phyloP scores from a whole-genome alignment of 2,888 invertebrate genomes.

The Ichneumoninae sp. region DNA sequence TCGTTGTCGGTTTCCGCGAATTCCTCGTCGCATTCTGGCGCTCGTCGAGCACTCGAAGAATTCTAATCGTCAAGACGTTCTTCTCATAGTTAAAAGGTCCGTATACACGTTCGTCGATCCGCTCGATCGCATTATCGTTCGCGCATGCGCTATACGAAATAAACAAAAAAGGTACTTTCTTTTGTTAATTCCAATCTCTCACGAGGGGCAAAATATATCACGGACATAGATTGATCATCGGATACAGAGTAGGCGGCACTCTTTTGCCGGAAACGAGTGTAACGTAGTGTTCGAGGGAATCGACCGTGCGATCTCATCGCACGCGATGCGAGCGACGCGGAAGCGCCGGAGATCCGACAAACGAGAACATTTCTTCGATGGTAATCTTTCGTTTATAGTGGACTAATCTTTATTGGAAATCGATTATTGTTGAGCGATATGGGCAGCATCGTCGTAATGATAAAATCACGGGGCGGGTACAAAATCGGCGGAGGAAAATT shows the following conservation, averaged over 20 bases:
- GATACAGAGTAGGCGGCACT: not conserved
- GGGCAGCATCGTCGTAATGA: not conserved
- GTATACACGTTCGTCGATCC: not conserved
- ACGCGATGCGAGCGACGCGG: not conserved
- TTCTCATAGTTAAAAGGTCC: slow-evolving; percentile 22
- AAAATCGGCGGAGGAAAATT: not conserved
- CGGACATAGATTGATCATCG: not conserved
- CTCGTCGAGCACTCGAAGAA: slow-evolving; percentile 39
- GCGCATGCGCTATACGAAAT: not conserved
- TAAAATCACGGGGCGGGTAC: not conserved
- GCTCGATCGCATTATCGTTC: not conserved
- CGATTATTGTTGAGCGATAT: not conserved
- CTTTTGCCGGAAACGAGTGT: slow-evolving; percentile 11
- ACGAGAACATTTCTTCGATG: slow-evolving; percentile 4
- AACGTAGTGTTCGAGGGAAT: not conserved
- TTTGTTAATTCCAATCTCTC: not conserved
- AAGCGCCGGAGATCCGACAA: not conserved
- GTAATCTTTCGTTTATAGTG: not conserved
- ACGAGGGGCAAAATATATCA: slow-evolving; percentile 3
- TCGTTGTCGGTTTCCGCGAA: slow-evolving; percentile 8
- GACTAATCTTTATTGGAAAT: slow-evolving; percentile 10
- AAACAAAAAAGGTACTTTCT: not conserved
- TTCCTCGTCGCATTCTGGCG: slow-evolving; percentile 16
- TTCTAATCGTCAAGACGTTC: slow-evolving; percentile 45
- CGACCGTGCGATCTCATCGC: not conserved